Percentiles rank a stretch among this genome's conserved stretches.
Evolutionary conservation across 2,888 invertebrate genomes (phyloP).

Genomic region (Encarsia formosa): DNA sequence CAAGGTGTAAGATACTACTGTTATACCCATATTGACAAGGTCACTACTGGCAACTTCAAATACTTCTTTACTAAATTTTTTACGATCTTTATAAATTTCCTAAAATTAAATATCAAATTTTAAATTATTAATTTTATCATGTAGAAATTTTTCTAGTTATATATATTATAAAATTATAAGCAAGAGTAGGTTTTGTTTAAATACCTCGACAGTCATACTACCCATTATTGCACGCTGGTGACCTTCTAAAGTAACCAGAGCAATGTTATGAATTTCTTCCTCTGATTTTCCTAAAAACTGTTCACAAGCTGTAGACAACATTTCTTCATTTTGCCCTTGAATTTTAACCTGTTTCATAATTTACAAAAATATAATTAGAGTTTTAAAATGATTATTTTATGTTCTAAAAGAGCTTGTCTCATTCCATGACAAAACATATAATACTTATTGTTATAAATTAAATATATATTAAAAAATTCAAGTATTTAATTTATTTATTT

Average conservation of each 20-base stretch:
- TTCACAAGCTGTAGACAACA: slow-evolving; percentile 87
- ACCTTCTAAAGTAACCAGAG: slow-evolving; percentile 86
- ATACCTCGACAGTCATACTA: slow-evolving; percentile 87
- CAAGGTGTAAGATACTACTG: slow-evolving; percentile 89
- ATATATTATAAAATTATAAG: neutral
- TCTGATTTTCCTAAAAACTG: slow-evolving; percentile 89
- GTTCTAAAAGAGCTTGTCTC: too few species aligned
- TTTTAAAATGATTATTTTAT: too few species aligned
- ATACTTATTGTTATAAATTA: too few species aligned
- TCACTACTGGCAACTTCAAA: slow-evolving; percentile 94
- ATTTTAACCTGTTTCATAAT: slow-evolving; percentile 66
- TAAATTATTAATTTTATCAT: neutral
- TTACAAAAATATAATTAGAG: too few species aligned
- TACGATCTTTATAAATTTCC: slow-evolving; percentile 93
- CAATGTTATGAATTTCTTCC: slow-evolving; percentile 84
- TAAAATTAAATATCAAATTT: slow-evolving; percentile 32
- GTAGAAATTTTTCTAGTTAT: neutral
- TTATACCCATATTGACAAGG: slow-evolving; percentile 94
- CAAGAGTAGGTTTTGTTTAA: neutral
- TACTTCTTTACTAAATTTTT: slow-evolving; percentile 91
- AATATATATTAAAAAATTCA: too few species aligned
- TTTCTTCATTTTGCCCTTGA: slow-evolving; percentile 84
- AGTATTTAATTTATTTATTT: neutral
- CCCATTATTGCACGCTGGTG: slow-evolving; percentile 96
- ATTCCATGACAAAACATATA: too few species aligned